These are phyloP conservation scores for Heliconius ethilla DNA, from an alignment of 2,888 invertebrate species.

Conservation along the genomic window DNA sequence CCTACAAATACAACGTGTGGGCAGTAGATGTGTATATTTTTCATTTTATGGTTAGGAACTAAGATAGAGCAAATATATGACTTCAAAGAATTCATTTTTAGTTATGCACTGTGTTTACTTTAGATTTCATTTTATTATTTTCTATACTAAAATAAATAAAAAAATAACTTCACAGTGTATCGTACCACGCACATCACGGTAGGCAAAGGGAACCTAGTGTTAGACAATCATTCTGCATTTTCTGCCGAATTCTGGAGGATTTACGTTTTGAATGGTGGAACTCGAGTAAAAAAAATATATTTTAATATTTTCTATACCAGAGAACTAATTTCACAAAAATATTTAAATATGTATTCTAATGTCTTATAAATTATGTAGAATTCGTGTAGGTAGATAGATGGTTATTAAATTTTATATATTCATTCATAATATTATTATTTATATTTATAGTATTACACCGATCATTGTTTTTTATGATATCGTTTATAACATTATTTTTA, in stretches of 20 bases:
- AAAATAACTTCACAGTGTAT: too few relatives aligned
- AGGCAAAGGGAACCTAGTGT: too few relatives aligned
- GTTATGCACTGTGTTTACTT: neutral
- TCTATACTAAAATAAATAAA: too few relatives aligned
- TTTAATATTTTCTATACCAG: neutral
- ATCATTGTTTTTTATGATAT: conserved; percentile 5
- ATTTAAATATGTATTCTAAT: neutral
- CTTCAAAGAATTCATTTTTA: neutral
- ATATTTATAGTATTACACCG: neutral
- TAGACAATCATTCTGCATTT: too few relatives aligned
- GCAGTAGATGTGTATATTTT: neutral
- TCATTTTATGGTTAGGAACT: conserved; percentile 8
- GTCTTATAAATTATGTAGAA: neutral
- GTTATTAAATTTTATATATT: neutral
- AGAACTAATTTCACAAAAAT: neutral
- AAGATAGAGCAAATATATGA: neutral
- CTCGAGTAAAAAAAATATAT: neutral
- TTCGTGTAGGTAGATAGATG: neutral
- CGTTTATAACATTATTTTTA: conserved; percentile 11
- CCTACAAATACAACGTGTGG: neutral
- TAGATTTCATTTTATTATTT: too few relatives aligned
- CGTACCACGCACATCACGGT: too few relatives aligned
- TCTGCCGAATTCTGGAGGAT: too few relatives aligned
- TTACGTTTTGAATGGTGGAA: too few relatives aligned
- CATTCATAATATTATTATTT: neutral